These are phyloP conservation scores for Scomber colias DNA, from an alignment of 2,113 vertebrate species.

Conservation along the genomic window DNA sequence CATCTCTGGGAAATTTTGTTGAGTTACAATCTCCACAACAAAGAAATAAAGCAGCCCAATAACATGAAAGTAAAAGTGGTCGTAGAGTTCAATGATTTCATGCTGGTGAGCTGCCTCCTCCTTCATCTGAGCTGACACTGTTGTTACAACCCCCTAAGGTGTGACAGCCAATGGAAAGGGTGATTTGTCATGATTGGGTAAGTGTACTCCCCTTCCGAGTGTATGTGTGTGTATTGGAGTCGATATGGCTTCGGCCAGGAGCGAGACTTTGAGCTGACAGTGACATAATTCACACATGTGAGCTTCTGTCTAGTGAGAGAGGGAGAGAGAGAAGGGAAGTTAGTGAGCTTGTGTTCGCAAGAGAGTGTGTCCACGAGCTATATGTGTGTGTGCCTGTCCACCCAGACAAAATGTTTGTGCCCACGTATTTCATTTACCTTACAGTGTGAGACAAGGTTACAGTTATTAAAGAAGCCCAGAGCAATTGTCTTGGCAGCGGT, in stretches of 20 bases:
- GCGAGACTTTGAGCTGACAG: conserved; percentile 26
- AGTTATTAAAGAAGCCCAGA: conserved; percentile 50
- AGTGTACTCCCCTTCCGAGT: conserved; percentile 12
- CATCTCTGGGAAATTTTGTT: conserved; percentile 29
- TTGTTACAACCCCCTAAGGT: conserved; percentile 48
- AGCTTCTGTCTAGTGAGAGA: conserved; percentile 1
- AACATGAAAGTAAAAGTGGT: conserved; percentile 27
- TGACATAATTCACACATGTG: conserved; percentile 38
- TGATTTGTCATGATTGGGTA: conserved; percentile 69
- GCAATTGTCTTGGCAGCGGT: conserved; percentile 35
- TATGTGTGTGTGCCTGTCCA: not conserved
- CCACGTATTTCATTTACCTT: conserved; percentile 3
- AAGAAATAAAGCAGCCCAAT: conserved; percentile 38
- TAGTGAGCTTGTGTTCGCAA: not conserved
- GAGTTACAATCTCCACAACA: not conserved
- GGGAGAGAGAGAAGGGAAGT: not conserved
- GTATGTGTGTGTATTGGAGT: conserved; percentile 20
- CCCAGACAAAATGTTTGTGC: conserved; percentile 27
- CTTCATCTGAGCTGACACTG: conserved; percentile 50
- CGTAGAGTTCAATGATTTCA: conserved; percentile 19
- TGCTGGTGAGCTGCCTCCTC: conserved; percentile 21
- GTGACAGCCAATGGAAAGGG: conserved; percentile 32
- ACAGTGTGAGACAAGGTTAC: conserved; percentile 46
- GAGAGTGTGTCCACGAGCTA: not conserved
- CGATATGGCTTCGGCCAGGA: conserved; percentile 18